phyloP scores from a whole-genome alignment of 2,113 vertebrate genomes.

The Rhynchomys soricoides region DNA sequence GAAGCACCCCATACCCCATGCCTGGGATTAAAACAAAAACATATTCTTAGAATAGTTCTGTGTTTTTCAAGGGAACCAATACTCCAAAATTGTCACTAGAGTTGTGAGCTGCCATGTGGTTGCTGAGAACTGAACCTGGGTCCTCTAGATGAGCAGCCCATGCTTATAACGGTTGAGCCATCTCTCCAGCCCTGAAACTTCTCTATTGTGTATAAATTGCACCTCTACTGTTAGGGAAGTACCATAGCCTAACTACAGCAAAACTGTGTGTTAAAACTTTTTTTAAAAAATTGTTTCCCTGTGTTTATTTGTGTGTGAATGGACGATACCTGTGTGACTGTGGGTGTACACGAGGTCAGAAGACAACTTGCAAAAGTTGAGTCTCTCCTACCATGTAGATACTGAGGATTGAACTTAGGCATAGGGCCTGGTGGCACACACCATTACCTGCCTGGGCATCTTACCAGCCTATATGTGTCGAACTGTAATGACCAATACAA shows the following conservation, averaged over 20 bases:
- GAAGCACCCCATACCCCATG: too few relatives aligned
- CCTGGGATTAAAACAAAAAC: too few relatives aligned
- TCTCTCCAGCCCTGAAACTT: not conserved
- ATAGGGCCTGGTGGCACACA: not conserved
- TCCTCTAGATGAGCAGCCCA: not conserved
- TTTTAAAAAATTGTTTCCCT: not conserved
- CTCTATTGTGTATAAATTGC: constrained; percentile 27
- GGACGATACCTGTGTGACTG: not conserved
- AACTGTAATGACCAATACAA: not conserved
- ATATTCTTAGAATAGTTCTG: too few relatives aligned
- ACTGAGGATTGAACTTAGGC: too few relatives aligned
- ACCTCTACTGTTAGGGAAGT: not conserved
- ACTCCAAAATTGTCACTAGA: not conserved
- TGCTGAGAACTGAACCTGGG: not conserved
- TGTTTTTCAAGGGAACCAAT: too few relatives aligned
- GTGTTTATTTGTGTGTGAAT: not conserved
- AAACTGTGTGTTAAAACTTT: not conserved
- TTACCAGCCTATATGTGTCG: not conserved
- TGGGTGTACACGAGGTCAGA: not conserved
- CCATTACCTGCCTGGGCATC: not conserved
- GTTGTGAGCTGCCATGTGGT: not conserved
- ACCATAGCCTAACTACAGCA: not conserved
- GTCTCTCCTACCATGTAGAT: not conserved
- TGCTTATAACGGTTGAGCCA: not conserved
- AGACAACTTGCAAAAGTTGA: not conserved